Evolutionary conservation across 2,888 invertebrate species (phyloP).

Genomic region (Cosmorhoe ocellata): DNA sequence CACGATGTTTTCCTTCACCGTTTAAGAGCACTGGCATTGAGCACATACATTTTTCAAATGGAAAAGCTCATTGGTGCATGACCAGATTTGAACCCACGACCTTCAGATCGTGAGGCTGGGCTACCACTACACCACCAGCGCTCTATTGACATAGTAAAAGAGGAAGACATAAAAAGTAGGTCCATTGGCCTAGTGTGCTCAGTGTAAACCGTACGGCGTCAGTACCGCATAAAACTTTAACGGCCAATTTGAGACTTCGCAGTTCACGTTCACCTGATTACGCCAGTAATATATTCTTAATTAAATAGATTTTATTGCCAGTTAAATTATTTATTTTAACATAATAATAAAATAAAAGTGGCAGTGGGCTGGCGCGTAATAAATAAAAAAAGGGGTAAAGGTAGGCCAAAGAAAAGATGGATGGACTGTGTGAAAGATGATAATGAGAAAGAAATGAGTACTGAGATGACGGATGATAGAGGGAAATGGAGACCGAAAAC

Average conservation of each 20-base stretch:
- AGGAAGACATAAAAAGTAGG: conserved; percentile 1
- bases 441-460: too few species aligned
- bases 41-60: too few species aligned
- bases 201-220: conserved; percentile 21
- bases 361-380: neutral
- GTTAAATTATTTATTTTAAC: conserved; percentile 23
- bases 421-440: too few species aligned
- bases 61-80: too few species aligned
- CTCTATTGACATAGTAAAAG: neutral
- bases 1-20: too few species aligned
- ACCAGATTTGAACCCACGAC: too few species aligned
- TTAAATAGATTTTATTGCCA: conserved; percentile 22
- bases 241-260: conserved; percentile 32
- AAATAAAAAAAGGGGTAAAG: neutral
- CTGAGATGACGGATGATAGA: too few species aligned
- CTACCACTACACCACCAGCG: too few species aligned
- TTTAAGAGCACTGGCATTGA: too few species aligned
- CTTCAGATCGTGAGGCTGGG: too few species aligned
- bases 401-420: too few species aligned
- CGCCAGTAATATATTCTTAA: conserved; percentile 20
- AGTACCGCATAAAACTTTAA: conserved; percentile 29
- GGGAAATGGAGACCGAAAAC: too few species aligned
- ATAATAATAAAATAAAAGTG: conserved; percentile 12
- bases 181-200: conserved; percentile 7
- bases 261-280: conserved; percentile 33